Base-by-base conservation (phyloP, 1,140 invertebrate genomes). In the Forficula auricularia region DNA sequence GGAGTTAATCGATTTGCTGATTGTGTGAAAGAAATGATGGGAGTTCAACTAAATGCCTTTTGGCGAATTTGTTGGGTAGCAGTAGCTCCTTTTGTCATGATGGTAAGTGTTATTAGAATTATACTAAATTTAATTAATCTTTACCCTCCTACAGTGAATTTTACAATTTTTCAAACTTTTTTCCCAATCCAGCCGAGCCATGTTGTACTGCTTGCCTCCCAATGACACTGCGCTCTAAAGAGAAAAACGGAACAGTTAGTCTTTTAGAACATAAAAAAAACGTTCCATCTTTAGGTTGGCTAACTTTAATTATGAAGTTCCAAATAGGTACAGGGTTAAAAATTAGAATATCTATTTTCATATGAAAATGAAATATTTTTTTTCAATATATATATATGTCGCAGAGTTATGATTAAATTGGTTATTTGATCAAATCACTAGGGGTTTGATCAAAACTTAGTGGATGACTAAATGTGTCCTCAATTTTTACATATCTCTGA, bases 21-120 rank as follows among this genome's bases (percentile, higher is more conserved):
- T n/a, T 76, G 75, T 48, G 65, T 79, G n/a, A 61, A 75, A 43
- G 66, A 75, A 48, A 79, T 79, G 76, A 66, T 77, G 54, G 75
- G 74, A 2, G 65, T 66, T 31, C 55, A 62, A 39, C 63, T 71
- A 3, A 70, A 64, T 51, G 53, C 53, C 37, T 79, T 73, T 50
- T 76, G 71, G 68, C 68, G 65, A 38, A 58, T 73, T 30, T 75
- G 71, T 51, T 79, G 76, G 76, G 63, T 66, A 14, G 61, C 67
- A 44, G 57, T 73, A 22, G 69, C 75, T 13, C 76, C 76, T 1
- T 39, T 66, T 19, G 65, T 74, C 18, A 74, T 77, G 59, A 44
- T 64, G 30, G 76, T 78, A 60, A 66, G 65, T 63, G 45, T 44
- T 13, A 10, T n/a, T 31, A 15, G n/a, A 9, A 15, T 36, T 9